Evolutionary conservation across 2,113 vertebrate species (phyloP), one percentile per base, ranked within the genome.

Genomic region (Nesoenas mayeri): DNA sequence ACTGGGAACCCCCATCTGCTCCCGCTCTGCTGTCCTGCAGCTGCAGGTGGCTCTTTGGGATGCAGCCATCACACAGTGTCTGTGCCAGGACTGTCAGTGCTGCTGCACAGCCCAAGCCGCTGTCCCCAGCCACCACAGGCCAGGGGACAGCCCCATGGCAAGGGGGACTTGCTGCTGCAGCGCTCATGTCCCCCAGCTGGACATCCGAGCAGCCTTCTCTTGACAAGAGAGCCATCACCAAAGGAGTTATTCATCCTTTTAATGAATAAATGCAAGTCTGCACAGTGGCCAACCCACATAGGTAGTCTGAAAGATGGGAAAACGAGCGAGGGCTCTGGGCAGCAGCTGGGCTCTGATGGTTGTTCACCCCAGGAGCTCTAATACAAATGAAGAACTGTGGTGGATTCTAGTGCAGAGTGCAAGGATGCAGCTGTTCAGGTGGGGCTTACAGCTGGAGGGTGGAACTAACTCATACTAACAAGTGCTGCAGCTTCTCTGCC

Each of bases 291-390:
- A 40, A 2, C 48, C 84, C 70, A 0, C 5, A 4, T 1, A 10
- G 28, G 16, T 32, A 28, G 70, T 40, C 53, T n/a, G 19, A 16
- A 11, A 21, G 48, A 3, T 2, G 53, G 53, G 84, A 6, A 10
- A 48, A 6, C 3, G 51, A 36, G 74, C 0, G 2, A 42, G 69
- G 0, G 0, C 58, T 38, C 50, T 22, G n/a, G 61, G 85, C 75
- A 25, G 58, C 1, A 2, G 17, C 10, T 9, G 5, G 0, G 14
- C 75, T 31, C 54, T 29, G 57, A 0, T 8, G 44, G 6, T 3
- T 13, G 29, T 40, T 54, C 19, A 8, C 15, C 64, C 29, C 38
- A 8, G 77, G 50, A 51, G 42, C 32, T 40, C n/a, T 18, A 5
- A 34, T 3, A 19, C 32, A 28, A 7, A 40, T 25, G 13, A 54